Conservation (phyloP, 2,113 vertebrate species). For the Ptilorrhoa leucosticta region DNA sequence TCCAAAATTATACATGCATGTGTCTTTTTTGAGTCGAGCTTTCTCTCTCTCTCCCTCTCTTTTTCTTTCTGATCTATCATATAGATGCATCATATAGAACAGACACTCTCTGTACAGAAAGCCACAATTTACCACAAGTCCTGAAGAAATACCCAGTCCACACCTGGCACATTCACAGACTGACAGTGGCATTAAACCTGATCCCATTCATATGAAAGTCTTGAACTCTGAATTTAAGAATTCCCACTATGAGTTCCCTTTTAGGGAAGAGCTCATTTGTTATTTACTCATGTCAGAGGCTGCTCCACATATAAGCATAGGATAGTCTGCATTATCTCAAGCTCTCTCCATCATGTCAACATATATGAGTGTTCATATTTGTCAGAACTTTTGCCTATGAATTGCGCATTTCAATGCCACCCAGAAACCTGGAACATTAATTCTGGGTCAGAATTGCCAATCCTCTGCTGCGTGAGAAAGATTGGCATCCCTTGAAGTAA, state of each 20-base stretch:
- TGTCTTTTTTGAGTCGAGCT: not conserved
- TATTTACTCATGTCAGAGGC: not conserved
- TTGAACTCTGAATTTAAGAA: not conserved
- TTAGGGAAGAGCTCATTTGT: not conserved
- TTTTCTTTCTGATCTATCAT: not conserved
- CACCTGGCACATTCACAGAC: not conserved
- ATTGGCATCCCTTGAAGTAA: not conserved
- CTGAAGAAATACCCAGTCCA: not conserved
- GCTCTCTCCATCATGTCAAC: not conserved
- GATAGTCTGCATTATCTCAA: not conserved
- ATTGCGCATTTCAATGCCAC: not conserved
- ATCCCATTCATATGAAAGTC: not conserved
- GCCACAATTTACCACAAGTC: not conserved
- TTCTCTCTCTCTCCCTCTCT: not conserved
- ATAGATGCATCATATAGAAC: not conserved
- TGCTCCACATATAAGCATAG: not conserved
- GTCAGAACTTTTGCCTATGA: not conserved
- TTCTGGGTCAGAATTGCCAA: not conserved
- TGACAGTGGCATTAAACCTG: not conserved
- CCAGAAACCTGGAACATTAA: not conserved
- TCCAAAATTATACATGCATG: not conserved
- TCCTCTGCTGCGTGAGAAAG: not conserved
- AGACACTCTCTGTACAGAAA: not conserved
- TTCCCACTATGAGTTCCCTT: not conserved
- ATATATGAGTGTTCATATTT: not conserved